Base-by-base conservation (phyloP, 2,888 invertebrate species). In the Omphaloscelis lunosa region DNA sequence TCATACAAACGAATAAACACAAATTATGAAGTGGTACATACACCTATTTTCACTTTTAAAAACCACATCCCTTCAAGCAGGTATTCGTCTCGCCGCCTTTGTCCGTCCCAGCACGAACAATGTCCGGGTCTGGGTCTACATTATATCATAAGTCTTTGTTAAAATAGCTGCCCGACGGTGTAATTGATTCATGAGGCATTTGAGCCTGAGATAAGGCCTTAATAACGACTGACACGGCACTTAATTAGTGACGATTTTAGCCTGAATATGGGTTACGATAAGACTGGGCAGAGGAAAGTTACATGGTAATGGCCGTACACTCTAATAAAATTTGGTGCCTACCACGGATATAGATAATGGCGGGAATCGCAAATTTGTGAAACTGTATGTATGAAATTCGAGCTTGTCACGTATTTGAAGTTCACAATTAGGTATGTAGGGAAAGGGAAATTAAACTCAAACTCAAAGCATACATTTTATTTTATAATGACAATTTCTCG, bases 161-260 rank as follows among this genome's bases (percentile, higher is more conserved):
- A 80, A 86, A 90, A 91, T 87, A 86, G 82, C 84, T 79, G 79
- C 75, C 84, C 83, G 84, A 75, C 74, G 88, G 86, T 87, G 89
- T 93, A 94, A 94, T 93, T 93, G 93, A 94, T 94, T 93, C 93
- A 93, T 90, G 91, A 90, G 90, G 89, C 90, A 90, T 89, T 92
- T 91, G 88, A 92, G 88, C 84, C 84, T 85, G 80, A 90, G 93
- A 93, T 93, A 93, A 93, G 90, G 77, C 90, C 89, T 80, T 90
- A 89, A 90, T 92, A 92, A 92, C 90, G 90, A 86, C 89, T 90
- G 91, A 90, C 89, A 90, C 75, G 86, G 86, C 87, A 89, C 91
- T 93, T 93, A 92, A 92, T 93, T 92, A 91, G 90, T 86, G 89
- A 88, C 85, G 86, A 90, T 90, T 91, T 85, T 81, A 85, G 82